phyloP scores from a whole-genome alignment of 2,888 invertebrate genomes.

The Miltochrista miniata region DNA sequence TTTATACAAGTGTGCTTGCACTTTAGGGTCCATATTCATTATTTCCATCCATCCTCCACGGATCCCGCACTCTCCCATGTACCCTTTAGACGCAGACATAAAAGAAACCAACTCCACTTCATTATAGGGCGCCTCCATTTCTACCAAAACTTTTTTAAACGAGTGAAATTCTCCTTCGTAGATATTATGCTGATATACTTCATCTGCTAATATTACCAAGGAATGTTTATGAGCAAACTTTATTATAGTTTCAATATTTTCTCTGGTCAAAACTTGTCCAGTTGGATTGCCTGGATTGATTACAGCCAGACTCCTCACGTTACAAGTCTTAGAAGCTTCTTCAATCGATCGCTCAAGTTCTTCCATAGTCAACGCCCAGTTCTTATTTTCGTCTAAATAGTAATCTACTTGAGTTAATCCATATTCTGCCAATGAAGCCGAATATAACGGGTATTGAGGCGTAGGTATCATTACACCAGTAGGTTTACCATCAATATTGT shows the following conservation, averaged over 20 bases:
- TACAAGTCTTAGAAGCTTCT: constrained; percentile 84
- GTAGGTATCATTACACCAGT: constrained; percentile 95
- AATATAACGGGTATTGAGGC: constrained; percentile 98
- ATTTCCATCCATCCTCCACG: constrained; percentile 85
- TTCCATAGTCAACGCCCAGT: constrained; percentile 90
- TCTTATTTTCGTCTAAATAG: constrained; percentile 92
- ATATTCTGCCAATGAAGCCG: constrained; percentile 95
- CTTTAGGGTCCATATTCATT: constrained; percentile 91
- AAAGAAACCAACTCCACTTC: constrained; percentile 95
- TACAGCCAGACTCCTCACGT: constrained; percentile 93
- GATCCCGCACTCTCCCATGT: constrained; percentile 95
- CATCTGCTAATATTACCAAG: constrained; percentile 94
- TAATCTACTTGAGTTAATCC: constrained; percentile 92
- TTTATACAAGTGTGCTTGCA: constrained; percentile 89
- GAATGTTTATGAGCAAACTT: constrained; percentile 93
- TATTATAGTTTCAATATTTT: constrained; percentile 95
- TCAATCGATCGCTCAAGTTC: constrained; percentile 89
- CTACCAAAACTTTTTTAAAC: constrained; percentile 92
- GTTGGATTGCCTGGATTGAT: constrained; percentile 99
- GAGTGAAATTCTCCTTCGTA: constrained; percentile 93
- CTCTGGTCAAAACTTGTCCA: constrained; percentile 89
- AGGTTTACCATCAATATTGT: constrained; percentile 75
- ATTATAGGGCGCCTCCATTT: constrained; percentile 93
- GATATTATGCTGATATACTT: constrained; percentile 97
- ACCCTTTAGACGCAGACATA: constrained; percentile 96